phyloP scores from a whole-genome alignment of 2,797 vertebrate genomes.

The Intellagama lesueurii region DNA sequence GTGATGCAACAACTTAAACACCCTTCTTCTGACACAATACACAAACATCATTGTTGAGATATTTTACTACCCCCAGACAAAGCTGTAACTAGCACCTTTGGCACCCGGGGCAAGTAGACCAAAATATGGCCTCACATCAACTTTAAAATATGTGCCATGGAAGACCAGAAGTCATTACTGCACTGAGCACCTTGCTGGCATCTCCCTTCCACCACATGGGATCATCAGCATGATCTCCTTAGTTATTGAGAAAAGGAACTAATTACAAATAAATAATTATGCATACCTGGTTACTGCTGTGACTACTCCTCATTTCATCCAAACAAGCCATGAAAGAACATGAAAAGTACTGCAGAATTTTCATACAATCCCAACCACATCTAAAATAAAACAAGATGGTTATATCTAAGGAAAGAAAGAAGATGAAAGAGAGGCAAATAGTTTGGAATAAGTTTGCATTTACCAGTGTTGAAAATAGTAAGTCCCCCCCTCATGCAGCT shows the following conservation, averaged over 20 bases:
- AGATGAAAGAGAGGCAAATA: conserved; percentile 37
- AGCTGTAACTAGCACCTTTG: background rate
- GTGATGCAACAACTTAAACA: background rate
- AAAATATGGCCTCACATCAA: no score
- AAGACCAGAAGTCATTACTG: no score
- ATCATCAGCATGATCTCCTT: no score
- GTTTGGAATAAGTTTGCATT: no score
- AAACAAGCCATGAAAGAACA: background rate
- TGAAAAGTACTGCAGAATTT: background rate
- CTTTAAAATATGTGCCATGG: no score
- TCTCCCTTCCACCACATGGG: no score
- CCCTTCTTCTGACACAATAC: background rate
- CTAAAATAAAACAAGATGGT: conserved; percentile 16
- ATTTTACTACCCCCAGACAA: background rate
- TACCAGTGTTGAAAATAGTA: no score
- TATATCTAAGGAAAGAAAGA: conserved; percentile 19
- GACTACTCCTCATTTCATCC: no score
- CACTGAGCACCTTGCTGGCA: no score
- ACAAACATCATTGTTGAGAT: background rate
- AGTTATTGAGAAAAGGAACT: background rate
- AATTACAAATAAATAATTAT: background rate
- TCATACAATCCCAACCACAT: no score
- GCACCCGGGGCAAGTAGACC: no score
- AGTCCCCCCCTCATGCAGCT: no score
- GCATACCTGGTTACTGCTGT: background rate